These are phyloP conservation scores for Brachionus koreanus DNA, from an alignment of 1,140 invertebrate genomes.

Conservation along the genomic window DNA sequence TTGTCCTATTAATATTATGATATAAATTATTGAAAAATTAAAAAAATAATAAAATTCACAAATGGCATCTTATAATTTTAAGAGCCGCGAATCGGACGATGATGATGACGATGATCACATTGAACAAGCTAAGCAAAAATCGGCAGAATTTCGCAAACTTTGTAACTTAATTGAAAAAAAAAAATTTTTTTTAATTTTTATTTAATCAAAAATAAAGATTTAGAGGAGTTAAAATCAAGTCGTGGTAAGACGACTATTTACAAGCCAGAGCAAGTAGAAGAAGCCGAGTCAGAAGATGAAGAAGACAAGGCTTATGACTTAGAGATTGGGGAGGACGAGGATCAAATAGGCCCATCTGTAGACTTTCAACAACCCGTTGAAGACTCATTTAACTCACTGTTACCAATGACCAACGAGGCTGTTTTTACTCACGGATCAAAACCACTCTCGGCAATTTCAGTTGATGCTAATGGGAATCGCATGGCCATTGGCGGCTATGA, in stretches of 20 bases:
- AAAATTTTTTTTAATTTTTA: neutral
- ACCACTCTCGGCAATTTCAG: slow-evolving; percentile 70
- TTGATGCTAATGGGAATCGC: slow-evolving; percentile 85
- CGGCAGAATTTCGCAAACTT: neutral
- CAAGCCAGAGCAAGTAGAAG: neutral
- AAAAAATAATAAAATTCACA: neutral
- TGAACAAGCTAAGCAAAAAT: neutral
- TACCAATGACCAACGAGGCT: slow-evolving; percentile 28
- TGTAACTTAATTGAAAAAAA: neutral
- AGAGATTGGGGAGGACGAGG: neutral
- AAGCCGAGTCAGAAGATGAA: neutral
- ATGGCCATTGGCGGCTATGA: slow-evolving; percentile 83
- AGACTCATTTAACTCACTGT: neutral
- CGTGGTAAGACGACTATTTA: neutral
- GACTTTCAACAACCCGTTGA: neutral
- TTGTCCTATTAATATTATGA: neutral
- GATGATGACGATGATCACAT: slow-evolving; percentile 2
- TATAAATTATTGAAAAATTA: neutral
- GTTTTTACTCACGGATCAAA: slow-evolving; percentile 25
- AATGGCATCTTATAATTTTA: slow-evolving; percentile 21
- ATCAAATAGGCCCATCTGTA: slow-evolving; percentile 4
- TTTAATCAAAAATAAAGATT: neutral
- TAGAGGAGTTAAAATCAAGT: slow-evolving; percentile 3
- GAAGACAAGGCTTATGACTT: neutral
- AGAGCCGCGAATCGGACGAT: neutral